Base-by-base conservation (phyloP, 2,113 vertebrate genomes). In the Sinocyclocheilus rhinocerous region DNA sequence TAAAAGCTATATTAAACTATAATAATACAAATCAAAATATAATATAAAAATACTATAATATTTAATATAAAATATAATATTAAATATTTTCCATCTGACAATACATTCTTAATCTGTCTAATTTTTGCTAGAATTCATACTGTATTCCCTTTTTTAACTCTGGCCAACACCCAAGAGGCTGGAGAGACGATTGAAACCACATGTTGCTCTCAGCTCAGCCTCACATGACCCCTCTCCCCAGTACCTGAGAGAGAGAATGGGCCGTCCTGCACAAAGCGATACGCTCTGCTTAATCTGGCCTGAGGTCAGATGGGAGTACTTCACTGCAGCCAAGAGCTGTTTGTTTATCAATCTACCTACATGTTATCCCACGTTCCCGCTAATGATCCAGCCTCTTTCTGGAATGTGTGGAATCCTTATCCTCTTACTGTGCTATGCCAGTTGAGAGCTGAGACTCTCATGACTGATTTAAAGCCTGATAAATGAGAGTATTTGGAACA, bases 371-470 rank as follows among this genome's bases (percentile, higher is more conserved):
- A 92, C 90, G 93, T 93, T 94, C 92, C 92, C 90, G 48, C 67
- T 84, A 73, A 29, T 8, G 77, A 87, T 89, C 84, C 80, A 61
- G 78, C 89, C 87, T 83, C 36, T 88, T 81, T 87, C 10, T 33
- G 90, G 92, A 94, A 95, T 95, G 92, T 89, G 88, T 90, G 89
- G 92, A 94, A 94, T 93, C 73, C 88, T 77, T 84, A 88, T 89
- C 87, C 85, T 72, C 45, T 55, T 67, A 76, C 20, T 45, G 26
- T 59, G 52, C 22, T 3, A 50, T 48, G 42, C 50, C 42, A 48
- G 45, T 75, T 86, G 81, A 10, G 4, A 6, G 24, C 42, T 45
- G 79, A 24, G 39, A 52, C 61, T 73, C 33, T 73, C 16, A 24
- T 61, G 39, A 72, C 57, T 57, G 73, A 73, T 83, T 78, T 52